Base-by-base conservation (phyloP, 1,140 invertebrate genomes). In the Hormaphis cornu region DNA sequence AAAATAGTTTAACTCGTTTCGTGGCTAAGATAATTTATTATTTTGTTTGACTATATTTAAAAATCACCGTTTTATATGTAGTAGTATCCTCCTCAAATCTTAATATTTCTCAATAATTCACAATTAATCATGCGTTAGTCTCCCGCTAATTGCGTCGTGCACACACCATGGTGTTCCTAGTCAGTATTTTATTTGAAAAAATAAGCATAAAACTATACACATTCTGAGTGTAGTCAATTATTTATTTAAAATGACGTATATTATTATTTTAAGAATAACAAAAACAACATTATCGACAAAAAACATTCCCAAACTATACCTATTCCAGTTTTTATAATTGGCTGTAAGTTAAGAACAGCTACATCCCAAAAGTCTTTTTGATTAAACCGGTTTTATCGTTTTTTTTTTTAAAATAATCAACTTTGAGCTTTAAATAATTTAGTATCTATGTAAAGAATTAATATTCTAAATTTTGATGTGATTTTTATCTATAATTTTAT, bases 291-390 rank as follows among this genome's bases (percentile, higher is more conserved):
- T 44, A 5, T 26, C n/a, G 12, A 61, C 58, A 6, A 24, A 56
- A 56, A 44, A 30, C 9, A 46, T 30, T 46, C 24, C 40, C 40
- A 20, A 63, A 44, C 18, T 8, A n/a, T n/a, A n/a, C n/a, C n/a
- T n/a, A 26, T 59, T 59, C 42, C 33, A 30, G 12, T 28, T 63
- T 63, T 30, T 2, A 63, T 44, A 46, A 44, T 30, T 46, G 58
- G 28, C 58, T 63, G 58, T 63, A 40, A 63, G 44, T 20, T 63
- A 8, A 7, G 22, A 63, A 46, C 40, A 63, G 58, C 40, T 63
- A 63, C 44, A 61, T 46, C 58, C 58, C 58, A 61, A 63, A 63
- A 24, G 58, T 40, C 37, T 58, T 26, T 58, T 58, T 37, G 35
- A 58, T 24, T 22, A 40, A 58, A 58, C 20, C n/a, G n/a, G 8